Evolutionary conservation across 2,888 invertebrate genomes (phyloP).

Genomic region (Trachelus tabidus): DNA sequence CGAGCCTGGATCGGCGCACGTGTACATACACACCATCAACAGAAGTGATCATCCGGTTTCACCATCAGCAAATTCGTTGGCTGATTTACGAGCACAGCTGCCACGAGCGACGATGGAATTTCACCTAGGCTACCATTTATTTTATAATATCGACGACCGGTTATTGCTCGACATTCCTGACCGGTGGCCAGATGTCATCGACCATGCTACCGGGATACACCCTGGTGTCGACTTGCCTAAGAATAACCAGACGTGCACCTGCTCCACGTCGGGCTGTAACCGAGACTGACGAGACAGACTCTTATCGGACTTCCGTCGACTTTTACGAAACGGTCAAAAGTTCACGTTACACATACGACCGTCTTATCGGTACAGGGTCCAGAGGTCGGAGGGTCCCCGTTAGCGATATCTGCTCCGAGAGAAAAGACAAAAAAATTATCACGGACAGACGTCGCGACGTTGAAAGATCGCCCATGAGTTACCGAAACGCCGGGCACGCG

Average conservation of each 20-base stretch:
- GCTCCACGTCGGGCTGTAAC: neutral
- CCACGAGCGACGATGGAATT: neutral
- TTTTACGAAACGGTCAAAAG: neutral
- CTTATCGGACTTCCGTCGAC: neutral
- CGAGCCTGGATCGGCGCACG: neutral
- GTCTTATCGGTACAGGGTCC: neutral
- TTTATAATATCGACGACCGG: conserved; percentile 20
- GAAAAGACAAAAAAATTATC: neutral
- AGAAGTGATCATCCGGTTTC: neutral
- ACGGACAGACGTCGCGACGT: neutral
- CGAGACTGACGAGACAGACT: neutral
- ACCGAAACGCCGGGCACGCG: conserved; percentile 23
- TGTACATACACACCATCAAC: too few relatives aligned
- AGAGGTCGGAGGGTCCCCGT: neutral
- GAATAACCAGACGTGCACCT: conserved; percentile 30
- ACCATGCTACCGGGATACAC: conserved; percentile 42
- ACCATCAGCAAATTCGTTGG: neutral
- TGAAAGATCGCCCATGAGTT: neutral
- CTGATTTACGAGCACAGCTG: neutral
- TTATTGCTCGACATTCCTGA: conserved; percentile 50
- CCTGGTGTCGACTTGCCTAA: conserved; percentile 21
- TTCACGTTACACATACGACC: neutral
- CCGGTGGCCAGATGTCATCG: conserved; percentile 60
- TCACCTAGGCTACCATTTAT: neutral
- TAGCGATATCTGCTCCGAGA: neutral